A percentile compares a stretch with the other conserved stretches of the same genome.
phyloP scores from a whole-genome alignment of 2,888 invertebrate species.

The Apotomis capreana region DNA sequence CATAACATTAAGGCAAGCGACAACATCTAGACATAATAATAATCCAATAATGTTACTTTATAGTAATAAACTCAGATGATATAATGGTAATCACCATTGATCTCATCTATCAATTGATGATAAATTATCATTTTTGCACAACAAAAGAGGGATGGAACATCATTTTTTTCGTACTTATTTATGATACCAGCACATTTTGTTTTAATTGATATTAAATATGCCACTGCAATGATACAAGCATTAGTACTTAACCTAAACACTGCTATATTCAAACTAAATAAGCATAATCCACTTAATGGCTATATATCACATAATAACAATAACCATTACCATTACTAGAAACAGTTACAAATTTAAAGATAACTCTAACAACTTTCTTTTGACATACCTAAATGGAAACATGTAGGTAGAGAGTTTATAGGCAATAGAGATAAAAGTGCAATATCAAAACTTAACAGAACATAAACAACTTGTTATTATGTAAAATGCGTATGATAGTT shows the following conservation, averaged over 20 bases:
- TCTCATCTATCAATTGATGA: too few relatives aligned
- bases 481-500: conserved; percentile 9
- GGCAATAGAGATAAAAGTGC: conserved; percentile 22
- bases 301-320: conserved; percentile 1
- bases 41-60: too few relatives aligned
- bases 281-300: not conserved
- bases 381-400: conserved; percentile 21
- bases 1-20: too few relatives aligned
- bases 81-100: too few relatives aligned
- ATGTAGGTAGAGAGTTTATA: conserved; percentile 8
- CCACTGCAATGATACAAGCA: not conserved
- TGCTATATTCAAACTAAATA: not conserved
- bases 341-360: conserved; percentile 14
- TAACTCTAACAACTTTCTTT: conserved; percentile 21
- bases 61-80: too few relatives aligned
- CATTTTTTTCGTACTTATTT: too few relatives aligned
- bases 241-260: not conserved
- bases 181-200: too few relatives aligned
- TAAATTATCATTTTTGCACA: too few relatives aligned
- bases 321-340: conserved; percentile 9
- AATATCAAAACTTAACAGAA: not conserved
- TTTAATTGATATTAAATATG: too few relatives aligned
- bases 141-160: too few relatives aligned
- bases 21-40: too few relatives aligned
- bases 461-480: conserved; percentile 14